Conservation (phyloP, 2,888 invertebrate genomes). For the Branchellion lobata region DNA sequence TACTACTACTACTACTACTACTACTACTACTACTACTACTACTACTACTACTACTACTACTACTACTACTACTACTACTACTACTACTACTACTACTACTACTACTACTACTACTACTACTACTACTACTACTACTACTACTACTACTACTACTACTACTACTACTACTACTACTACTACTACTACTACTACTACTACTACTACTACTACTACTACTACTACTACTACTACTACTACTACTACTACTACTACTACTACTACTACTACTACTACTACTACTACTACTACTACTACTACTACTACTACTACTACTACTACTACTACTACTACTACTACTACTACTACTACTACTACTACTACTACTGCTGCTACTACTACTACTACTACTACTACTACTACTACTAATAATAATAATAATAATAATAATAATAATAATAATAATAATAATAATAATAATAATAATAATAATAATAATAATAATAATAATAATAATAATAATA, state of each 20-base stretch:
- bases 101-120: slow-evolving; percentile 19
- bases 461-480: no score
- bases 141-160: slow-evolving; percentile 19
- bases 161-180: slow-evolving; percentile 22
- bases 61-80: slow-evolving; percentile 1
- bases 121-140: slow-evolving; percentile 19
- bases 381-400: slow-evolving; percentile 17
- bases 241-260: slow-evolving; percentile 21
- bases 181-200: slow-evolving; percentile 19
- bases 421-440: neutral
- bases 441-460: no score
- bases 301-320: slow-evolving; percentile 13
- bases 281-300: slow-evolving; percentile 22
- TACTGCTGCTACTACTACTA: slow-evolving; percentile 15
- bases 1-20: slow-evolving; percentile 21
- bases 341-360: slow-evolving; percentile 19
- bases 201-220: slow-evolving; percentile 19
- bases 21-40: slow-evolving; percentile 19
- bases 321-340: slow-evolving; percentile 16
- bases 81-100: slow-evolving; percentile 12
- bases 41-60: slow-evolving; percentile 22
- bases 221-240: slow-evolving; percentile 19
- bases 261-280: slow-evolving; percentile 22
- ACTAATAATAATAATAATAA: neutral
- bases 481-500: no score